phyloP scores from a whole-genome alignment of 1,140 invertebrate species.

The Heterodera schachtii region DNA sequence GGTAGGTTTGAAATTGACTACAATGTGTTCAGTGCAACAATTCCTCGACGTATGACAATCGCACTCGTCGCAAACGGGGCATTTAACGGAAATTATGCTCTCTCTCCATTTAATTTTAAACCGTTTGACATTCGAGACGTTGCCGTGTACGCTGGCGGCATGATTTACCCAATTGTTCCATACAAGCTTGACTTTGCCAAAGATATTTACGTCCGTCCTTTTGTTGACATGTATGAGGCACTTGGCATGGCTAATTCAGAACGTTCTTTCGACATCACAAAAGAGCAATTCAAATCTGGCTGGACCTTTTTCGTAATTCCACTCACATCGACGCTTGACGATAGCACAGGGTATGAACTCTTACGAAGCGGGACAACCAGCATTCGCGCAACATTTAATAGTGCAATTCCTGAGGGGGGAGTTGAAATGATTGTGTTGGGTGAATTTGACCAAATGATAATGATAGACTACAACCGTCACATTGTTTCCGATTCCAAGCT shows the following conservation, averaged over 20 bases:
- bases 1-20: no score
- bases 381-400: slow-evolving; percentile 25
- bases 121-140: slow-evolving; percentile 33
- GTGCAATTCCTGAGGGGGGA: no score
- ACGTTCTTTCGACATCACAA: slow-evolving; percentile 21
- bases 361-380: slow-evolving; percentile 27
- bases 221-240: slow-evolving; percentile 38
- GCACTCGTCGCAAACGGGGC: slow-evolving; percentile 21
- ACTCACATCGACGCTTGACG: slow-evolving; percentile 26
- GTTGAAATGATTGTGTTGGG: no score
- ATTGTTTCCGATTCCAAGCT: slow-evolving; percentile 29
- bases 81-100: slow-evolving; percentile 26
- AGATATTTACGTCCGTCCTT: slow-evolving; percentile 21
- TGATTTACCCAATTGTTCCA: no score
- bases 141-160: slow-evolving; percentile 15
- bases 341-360: slow-evolving; percentile 20
- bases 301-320: slow-evolving; percentile 41
- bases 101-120: slow-evolving; percentile 30
- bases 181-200: slow-evolving; percentile 34
- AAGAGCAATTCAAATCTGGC: slow-evolving; percentile 25
- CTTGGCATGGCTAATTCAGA: no score
- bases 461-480: no score
- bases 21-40: no score
- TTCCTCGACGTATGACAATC: no score
- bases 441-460: no score